A percentile compares a stretch with the other conserved stretches of the same genome.
Evolutionary conservation across 2,888 invertebrate genomes (phyloP).

Genomic region (Augiades crinisus): DNA sequence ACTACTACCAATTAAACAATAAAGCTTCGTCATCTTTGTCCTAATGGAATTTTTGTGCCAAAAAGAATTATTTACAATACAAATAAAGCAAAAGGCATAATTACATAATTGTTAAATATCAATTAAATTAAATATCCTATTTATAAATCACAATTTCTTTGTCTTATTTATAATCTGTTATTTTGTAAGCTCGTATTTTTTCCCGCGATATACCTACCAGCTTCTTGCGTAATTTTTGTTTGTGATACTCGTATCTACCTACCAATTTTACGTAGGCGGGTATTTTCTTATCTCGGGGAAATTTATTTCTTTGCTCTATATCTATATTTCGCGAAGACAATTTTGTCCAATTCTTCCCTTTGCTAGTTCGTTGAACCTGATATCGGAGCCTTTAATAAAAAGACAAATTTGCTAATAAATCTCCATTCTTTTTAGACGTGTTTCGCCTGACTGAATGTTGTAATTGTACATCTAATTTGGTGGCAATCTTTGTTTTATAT

Average conservation of each 20-base stretch:
- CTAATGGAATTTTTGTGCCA: no score
- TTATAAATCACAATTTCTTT: background rate
- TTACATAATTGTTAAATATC: no score
- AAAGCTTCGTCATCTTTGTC: no score
- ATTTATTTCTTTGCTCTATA: slow-evolving; percentile 6
- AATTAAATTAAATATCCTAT: no score
- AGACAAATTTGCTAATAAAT: slow-evolving; percentile 7
- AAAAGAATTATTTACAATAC: no score
- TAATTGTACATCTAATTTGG: background rate
- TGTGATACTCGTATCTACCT: slow-evolving; percentile 1
- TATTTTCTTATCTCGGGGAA: slow-evolving; percentile 3
- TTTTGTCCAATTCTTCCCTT: background rate
- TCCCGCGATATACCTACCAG: background rate
- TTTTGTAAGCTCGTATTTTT: background rate
- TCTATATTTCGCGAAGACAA: slow-evolving; percentile 7
- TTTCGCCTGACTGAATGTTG: background rate
- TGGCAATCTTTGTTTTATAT: no score
- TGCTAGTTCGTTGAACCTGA: slow-evolving; percentile 5
- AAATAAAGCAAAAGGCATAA: no score
- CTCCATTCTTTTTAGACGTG: background rate
- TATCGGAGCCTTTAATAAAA: background rate
- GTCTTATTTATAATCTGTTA: no score
- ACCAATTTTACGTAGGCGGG: slow-evolving; percentile 1
- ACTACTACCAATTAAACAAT: no score
- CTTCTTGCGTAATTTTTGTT: background rate